Evolutionary conservation across 2,113 vertebrate species (phyloP).

Genomic region (Ramphastos sulfuratus): DNA sequence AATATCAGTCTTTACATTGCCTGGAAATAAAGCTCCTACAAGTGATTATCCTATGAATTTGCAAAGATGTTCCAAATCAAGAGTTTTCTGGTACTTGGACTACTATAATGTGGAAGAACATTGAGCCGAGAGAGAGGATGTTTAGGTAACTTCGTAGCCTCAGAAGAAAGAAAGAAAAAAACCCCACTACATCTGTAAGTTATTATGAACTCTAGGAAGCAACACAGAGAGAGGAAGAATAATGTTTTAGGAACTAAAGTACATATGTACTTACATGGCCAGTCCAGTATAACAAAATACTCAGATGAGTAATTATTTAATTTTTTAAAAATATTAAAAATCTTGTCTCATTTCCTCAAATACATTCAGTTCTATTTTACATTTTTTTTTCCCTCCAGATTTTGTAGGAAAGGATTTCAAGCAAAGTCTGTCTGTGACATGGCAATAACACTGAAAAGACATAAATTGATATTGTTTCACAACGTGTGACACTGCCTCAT

Average conservation of each 20-base stretch:
- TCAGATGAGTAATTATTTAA: neutral
- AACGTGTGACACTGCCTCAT: neutral
- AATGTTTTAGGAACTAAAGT: neutral
- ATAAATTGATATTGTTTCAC: neutral
- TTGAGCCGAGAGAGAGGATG: constrained; percentile 68
- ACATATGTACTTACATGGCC: neutral
- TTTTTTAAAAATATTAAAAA: neutral
- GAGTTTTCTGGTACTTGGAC: constrained; percentile 78
- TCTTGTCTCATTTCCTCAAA: neutral
- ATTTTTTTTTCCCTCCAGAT: neutral
- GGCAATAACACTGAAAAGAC: neutral
- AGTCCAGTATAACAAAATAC: neutral
- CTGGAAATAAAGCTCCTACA: neutral
- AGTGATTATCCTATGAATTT: neutral
- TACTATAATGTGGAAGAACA: constrained; percentile 74
- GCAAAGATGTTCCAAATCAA: constrained; percentile 55
- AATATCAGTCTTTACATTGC: neutral
- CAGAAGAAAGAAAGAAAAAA: neutral
- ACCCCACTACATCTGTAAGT: constrained; percentile 44
- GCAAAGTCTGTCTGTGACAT: neutral
- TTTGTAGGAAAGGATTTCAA: neutral
- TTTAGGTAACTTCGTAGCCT: constrained; percentile 43
- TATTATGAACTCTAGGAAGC: neutral
- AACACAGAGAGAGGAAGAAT: neutral
- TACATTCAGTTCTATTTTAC: neutral